A percentile compares a stretch with the other conserved stretches of the same genome.
Conservation (phyloP, 1,140 invertebrate genomes). For the Drosophila santomea region DNA sequence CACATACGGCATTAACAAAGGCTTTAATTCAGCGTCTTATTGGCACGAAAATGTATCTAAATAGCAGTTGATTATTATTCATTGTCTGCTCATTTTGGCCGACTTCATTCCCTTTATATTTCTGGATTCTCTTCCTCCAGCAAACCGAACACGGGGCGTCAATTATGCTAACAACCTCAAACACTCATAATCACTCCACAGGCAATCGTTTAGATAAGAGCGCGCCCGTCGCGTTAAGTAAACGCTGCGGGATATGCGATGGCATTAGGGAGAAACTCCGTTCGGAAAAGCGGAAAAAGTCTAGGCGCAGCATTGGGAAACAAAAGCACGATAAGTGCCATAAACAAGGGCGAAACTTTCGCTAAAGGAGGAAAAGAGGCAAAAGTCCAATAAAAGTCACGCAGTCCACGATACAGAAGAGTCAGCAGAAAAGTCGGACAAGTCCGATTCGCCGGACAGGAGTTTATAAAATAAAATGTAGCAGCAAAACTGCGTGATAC, state of each 20-base stretch:
- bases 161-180: constrained; percentile 82
- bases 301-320: constrained; percentile 52
- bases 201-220: constrained; percentile 82
- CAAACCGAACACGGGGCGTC: constrained; percentile 68
- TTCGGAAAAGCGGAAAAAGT: constrained; percentile 8
- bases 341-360: constrained; percentile 78
- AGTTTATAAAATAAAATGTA: constrained; percentile 48
- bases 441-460: constrained; percentile 40
- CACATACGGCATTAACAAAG: not conserved
- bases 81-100: constrained; percentile 57
- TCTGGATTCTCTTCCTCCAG: constrained; percentile 20
- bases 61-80: constrained; percentile 80
- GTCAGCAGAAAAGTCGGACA: constrained; percentile 64
- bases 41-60: constrained; percentile 70
- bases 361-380: constrained; percentile 46
- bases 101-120: constrained; percentile 36
- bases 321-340: constrained; percentile 80
- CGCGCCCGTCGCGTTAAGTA: constrained; percentile 67
- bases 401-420: constrained; percentile 62
- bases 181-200: constrained; percentile 83
- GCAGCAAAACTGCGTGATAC: constrained; percentile 52
- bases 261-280: constrained; percentile 34
- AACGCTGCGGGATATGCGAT: constrained; percentile 77
- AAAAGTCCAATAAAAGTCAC: constrained; percentile 80
- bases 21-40: constrained; percentile 53